Percentiles rank a stretch among this genome's conserved stretches.
Conservation (phyloP, 2,113 vertebrate genomes). For the Nyctereutes procyonoides region DNA sequence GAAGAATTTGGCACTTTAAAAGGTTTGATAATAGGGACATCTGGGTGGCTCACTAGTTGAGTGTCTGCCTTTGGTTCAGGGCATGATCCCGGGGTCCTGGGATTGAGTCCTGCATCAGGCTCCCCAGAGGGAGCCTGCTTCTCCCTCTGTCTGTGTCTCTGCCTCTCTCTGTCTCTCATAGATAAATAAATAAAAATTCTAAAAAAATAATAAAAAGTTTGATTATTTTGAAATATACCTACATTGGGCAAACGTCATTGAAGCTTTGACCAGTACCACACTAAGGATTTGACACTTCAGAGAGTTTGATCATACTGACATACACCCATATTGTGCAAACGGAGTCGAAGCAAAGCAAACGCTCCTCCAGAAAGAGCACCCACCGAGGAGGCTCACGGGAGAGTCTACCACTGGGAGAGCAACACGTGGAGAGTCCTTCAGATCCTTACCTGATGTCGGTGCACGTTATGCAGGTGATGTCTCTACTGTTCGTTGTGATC, state of each 20-base stretch:
- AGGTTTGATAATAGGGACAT: no score
- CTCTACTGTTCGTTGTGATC: slow-evolving; percentile 88
- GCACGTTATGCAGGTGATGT: slow-evolving; percentile 91
- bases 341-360: neutral
- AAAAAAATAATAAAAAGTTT: neutral
- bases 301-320: neutral
- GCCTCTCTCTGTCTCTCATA: no score
- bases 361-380: neutral
- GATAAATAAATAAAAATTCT: no score
- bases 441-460: slow-evolving; percentile 89
- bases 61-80: no score
- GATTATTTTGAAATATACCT: neutral
- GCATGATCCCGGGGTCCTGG: no score
- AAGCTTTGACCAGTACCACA: neutral
- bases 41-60: no score
- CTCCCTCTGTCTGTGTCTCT: no score
- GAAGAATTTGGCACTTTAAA: neutral
- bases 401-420: accelerated
- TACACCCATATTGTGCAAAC: accelerated
- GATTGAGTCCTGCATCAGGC: no score
- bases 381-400: accelerated
- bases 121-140: no score
- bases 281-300: no score
- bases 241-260: neutral
- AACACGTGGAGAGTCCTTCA: neutral